These are phyloP conservation scores for Drosophila sturtevanti DNA, from an alignment of 1,140 invertebrate genomes.

Conservation along the genomic window DNA sequence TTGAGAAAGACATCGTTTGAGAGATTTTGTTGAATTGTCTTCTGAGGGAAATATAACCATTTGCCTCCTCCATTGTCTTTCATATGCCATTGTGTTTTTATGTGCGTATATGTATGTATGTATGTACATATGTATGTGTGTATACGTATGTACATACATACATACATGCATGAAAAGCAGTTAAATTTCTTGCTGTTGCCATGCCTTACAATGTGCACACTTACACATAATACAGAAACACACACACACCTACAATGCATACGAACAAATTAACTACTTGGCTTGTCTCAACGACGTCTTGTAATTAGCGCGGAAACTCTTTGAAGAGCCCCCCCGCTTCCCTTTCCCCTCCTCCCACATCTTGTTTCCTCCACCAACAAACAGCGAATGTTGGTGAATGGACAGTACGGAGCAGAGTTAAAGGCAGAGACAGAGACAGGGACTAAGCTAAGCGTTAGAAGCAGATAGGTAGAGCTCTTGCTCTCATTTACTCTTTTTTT, in stretches of 20 bases:
- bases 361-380: slow-evolving; percentile 21
- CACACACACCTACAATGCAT: slow-evolving; percentile 10
- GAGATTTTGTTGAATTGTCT: background rate
- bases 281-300: slow-evolving; percentile 68
- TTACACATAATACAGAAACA: background rate
- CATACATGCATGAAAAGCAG: background rate
- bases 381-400: slow-evolving; percentile 52
- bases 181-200: slow-evolving; percentile 16
- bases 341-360: background rate
- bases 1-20: background rate
- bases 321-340: slow-evolving; percentile 29
- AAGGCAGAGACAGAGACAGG: background rate
- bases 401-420: slow-evolving; percentile 24
- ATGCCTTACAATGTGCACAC: slow-evolving; percentile 12
- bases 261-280: slow-evolving; percentile 76
- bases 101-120: background rate
- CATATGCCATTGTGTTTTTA: slow-evolving; percentile 34
- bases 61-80: background rate
- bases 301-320: slow-evolving; percentile 73
- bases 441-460: too few relatives aligned
- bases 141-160: too few relatives aligned
- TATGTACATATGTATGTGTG: background rate
- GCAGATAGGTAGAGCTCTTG: too few relatives aligned
- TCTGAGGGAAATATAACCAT: background rate
- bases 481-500: slow-evolving; percentile 26